A percentile compares a stretch with the other conserved stretches of the same genome.
Evolutionary conservation across 1,140 invertebrate species (phyloP).

Genomic region (Homarus americanus): DNA sequence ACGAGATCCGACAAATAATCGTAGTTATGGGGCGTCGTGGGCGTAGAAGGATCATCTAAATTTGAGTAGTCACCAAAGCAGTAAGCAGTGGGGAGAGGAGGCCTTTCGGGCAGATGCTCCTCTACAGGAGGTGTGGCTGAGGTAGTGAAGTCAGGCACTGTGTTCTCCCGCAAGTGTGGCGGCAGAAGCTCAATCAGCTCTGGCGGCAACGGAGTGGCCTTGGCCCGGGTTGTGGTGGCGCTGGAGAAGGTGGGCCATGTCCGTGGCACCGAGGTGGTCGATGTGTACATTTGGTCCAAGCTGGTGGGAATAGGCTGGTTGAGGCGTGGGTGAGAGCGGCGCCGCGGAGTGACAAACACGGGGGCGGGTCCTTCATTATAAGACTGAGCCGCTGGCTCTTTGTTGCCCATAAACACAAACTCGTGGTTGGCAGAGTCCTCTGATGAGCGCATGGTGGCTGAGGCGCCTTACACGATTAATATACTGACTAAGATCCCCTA

Average conservation of each 20-base stretch:
- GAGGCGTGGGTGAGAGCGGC: conserved; percentile 35
- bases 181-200: conserved; percentile 73
- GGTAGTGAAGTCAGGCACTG: conserved; percentile 35
- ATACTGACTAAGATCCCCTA: too few relatives aligned
- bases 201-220: conserved; percentile 66
- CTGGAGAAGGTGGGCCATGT: not conserved
- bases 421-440: conserved; percentile 72
- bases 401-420: conserved; percentile 69
- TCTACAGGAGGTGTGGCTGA: not conserved
- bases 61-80: conserved; percentile 57
- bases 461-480: too few relatives aligned
- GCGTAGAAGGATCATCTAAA: conserved; percentile 29
- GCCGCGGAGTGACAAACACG: not conserved
- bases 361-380: not conserved
- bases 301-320: conserved; percentile 69
- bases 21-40: conserved; percentile 50
- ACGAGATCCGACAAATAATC: conserved; percentile 60
- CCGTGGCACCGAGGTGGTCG: not conserved
- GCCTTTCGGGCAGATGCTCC: conserved; percentile 34
- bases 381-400: not conserved
- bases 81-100: conserved; percentile 32
- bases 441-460: conserved; percentile 48
- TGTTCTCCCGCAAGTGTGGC: conserved; percentile 69
- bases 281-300: conserved; percentile 20
- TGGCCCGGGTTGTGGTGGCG: conserved; percentile 54